phyloP scores from a whole-genome alignment of 2,888 invertebrate species.

The Synanthedon tipuliformis region DNA sequence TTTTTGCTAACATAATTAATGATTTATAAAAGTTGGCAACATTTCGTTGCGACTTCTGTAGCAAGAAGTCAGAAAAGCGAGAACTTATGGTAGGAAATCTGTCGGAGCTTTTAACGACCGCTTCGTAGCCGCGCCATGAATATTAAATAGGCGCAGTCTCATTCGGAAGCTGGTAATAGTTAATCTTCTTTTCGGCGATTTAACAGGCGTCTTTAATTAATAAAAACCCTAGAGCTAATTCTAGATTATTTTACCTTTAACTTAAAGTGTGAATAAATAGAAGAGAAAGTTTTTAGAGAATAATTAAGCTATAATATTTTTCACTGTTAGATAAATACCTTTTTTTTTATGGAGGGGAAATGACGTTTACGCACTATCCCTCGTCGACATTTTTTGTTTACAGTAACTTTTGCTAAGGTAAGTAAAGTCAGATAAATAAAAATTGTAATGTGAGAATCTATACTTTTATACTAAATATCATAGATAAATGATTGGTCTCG shows the following conservation, averaged over 20 bases:
- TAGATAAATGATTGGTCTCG: too few relatives aligned
- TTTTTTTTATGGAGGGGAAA: too few relatives aligned
- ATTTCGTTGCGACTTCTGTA: neutral
- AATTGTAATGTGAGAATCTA: too few relatives aligned
- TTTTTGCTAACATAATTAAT: neutral
- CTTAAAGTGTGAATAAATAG: neutral
- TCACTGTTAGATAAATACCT: too few relatives aligned
- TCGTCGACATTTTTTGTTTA: too few relatives aligned
- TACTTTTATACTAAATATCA: too few relatives aligned
- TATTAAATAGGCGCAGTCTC: conserved; percentile 31
- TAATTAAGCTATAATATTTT: too few relatives aligned
- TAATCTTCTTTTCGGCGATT: conserved; percentile 32
- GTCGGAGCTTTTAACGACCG: conserved; percentile 24
- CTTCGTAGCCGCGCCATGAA: conserved; percentile 31
- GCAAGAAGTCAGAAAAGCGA: conserved; percentile 11
- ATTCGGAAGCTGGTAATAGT: conserved; percentile 22
- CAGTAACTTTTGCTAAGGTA: too few relatives aligned
- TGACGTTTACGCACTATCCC: too few relatives aligned
- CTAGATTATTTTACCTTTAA: neutral
- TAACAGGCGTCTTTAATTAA: conserved; percentile 27
- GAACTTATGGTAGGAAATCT: conserved; percentile 14
- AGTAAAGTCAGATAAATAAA: too few relatives aligned
- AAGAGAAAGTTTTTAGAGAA: neutral
- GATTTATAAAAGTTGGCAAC: neutral
- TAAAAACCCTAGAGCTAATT: conserved; percentile 7